Evolutionary conservation across 2,797 vertebrate species (phyloP).

Genomic region (Acridotheres tristis): DNA sequence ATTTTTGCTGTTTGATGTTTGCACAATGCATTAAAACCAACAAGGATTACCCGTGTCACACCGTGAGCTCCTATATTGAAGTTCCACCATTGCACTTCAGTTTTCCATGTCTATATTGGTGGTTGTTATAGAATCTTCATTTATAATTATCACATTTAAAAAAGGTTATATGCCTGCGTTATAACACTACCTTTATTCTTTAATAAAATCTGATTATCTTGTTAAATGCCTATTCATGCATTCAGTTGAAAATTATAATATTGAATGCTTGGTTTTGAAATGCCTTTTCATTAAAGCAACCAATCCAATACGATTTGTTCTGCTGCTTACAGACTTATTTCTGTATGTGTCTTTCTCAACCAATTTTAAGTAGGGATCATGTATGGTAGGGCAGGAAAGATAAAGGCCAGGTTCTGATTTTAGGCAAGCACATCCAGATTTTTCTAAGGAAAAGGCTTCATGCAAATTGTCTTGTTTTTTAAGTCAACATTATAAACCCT

Average conservation of each 20-base stretch:
- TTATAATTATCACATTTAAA: not conserved
- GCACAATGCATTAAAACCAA: not conserved
- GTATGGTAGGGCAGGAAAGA: not conserved
- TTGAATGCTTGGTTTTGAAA: not conserved
- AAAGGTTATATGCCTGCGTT: not conserved
- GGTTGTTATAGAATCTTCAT: not conserved
- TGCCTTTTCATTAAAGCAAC: not conserved
- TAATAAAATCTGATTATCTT: not conserved
- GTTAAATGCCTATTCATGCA: not conserved
- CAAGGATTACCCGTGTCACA: not conserved
- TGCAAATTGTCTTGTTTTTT: not conserved
- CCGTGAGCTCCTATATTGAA: not conserved
- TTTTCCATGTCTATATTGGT: not conserved
- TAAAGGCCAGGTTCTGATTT: not conserved
- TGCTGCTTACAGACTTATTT: not conserved
- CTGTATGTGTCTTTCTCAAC: not conserved
- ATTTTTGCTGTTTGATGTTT: not conserved
- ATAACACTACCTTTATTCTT: slow-evolving; percentile 8
- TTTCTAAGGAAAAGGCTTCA: not conserved
- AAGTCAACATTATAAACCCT: not conserved
- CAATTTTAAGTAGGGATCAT: not conserved
- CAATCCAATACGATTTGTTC: not conserved
- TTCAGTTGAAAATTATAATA: not conserved
- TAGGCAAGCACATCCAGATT: not conserved
- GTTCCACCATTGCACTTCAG: not conserved